These are phyloP conservation scores for Bombylius discolor DNA, from an alignment of 2,888 invertebrate genomes.

Conservation along the genomic window DNA sequence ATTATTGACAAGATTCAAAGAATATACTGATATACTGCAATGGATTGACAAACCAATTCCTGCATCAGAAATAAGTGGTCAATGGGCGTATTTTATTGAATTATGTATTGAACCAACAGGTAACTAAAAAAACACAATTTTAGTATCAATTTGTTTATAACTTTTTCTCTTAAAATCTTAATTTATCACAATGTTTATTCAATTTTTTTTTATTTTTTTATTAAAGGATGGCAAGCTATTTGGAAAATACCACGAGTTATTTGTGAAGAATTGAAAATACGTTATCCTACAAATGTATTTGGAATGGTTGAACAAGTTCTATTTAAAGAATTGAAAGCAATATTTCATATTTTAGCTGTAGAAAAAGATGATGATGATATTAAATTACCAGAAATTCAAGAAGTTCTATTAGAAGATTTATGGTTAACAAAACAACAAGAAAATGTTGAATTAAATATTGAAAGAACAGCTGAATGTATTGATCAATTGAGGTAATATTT, in stretches of 20 bases:
- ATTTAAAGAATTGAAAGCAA: constrained; percentile 38
- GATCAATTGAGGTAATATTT: constrained; percentile 37
- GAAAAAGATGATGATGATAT: constrained; percentile 44
- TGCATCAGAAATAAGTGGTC: constrained; percentile 39
- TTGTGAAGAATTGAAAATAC: constrained; percentile 44
- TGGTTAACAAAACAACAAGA: constrained; percentile 46
- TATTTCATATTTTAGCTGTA: constrained; percentile 42
- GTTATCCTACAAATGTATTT: constrained; percentile 46
- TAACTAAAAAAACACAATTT: constrained; percentile 11
- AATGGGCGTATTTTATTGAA: constrained; percentile 45
- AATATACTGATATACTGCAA: constrained; percentile 41
- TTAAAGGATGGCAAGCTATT: constrained; percentile 47
- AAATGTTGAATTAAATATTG: constrained; percentile 39
- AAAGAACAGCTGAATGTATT: constrained; percentile 42
- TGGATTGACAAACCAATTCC: constrained; percentile 34
- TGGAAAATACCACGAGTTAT: constrained; percentile 48
- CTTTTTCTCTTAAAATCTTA: background rate
- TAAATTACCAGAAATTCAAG: constrained; percentile 41
- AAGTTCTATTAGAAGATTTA: constrained; percentile 42
- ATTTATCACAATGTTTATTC: background rate
- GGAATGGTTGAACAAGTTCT: constrained; percentile 42
- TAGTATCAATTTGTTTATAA: background rate
- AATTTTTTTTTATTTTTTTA: background rate
- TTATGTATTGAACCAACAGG: constrained; percentile 41
- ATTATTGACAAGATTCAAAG: constrained; percentile 41